Evolutionary conservation across 1,140 invertebrate species (phyloP).

Genomic region (Danaus plexippus): DNA sequence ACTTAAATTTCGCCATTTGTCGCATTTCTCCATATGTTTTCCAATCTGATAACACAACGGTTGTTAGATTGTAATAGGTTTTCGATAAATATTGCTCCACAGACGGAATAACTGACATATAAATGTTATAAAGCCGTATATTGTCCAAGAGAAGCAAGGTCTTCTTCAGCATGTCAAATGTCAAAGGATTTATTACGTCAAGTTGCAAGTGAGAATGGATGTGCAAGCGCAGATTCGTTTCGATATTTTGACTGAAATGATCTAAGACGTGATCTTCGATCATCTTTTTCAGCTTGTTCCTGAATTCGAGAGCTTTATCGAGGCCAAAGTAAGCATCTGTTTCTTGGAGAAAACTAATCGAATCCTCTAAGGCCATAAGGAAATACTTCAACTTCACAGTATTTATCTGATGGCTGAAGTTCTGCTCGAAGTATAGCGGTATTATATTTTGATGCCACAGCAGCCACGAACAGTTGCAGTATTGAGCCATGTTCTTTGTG

Average conservation of each 20-base stretch:
- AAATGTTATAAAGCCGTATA: constrained; percentile 58
- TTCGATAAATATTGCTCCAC: constrained; percentile 94
- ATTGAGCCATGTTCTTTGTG: constrained; percentile 72
- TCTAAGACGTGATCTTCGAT: constrained; percentile 74
- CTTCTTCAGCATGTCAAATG: constrained; percentile 68
- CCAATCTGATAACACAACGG: constrained; percentile 98
- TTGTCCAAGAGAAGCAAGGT: constrained; percentile 72
- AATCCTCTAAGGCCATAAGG: constrained; percentile 77
- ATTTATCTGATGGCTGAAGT: constrained; percentile 77
- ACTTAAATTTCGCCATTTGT: constrained; percentile 89
- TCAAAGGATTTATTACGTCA: constrained; percentile 84
- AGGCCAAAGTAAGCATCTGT: constrained; percentile 41
- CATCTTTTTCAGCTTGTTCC: constrained; percentile 42
- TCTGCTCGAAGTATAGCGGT: constrained; percentile 82
- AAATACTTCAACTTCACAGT: constrained; percentile 77
- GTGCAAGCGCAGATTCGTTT: constrained; percentile 91
- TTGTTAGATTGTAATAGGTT: constrained; percentile 98
- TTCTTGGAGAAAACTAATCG: constrained; percentile 51
- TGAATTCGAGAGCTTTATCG: constrained; percentile 44
- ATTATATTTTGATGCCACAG: constrained; percentile 87
- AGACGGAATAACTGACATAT: constrained; percentile 67
- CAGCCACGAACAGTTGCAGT: constrained; percentile 84
- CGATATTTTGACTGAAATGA: constrained; percentile 87
- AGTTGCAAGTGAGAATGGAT: constrained; percentile 92
- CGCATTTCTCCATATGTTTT: constrained; percentile 98